phyloP scores from a whole-genome alignment of 2,888 invertebrate genomes.

The Leptopilina syphax region DNA sequence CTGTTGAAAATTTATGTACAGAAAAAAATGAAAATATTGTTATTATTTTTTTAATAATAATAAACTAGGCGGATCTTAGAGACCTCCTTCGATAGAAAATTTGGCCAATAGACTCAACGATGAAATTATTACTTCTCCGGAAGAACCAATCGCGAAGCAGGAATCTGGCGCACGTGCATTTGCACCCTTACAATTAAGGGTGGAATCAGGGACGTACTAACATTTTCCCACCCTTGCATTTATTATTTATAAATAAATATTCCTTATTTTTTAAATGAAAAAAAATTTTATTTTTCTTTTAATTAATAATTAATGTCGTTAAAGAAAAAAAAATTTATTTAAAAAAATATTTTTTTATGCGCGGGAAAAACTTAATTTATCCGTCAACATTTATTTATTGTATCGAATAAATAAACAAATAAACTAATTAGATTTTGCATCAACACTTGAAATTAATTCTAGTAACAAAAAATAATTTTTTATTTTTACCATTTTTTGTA shows the following conservation, averaged over 20 bases:
- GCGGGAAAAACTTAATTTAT: no score
- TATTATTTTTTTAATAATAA: slow-evolving; percentile 8
- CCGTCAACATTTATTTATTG: no score
- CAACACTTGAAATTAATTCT: no score
- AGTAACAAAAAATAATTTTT: no score
- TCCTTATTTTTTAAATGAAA: background rate
- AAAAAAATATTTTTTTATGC: background rate
- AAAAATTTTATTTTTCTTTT: no score
- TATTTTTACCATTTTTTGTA: no score
- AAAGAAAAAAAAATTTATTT: background rate
- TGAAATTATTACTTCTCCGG: slow-evolving; percentile 18
- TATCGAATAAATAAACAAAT: no score
- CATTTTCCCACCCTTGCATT: background rate
- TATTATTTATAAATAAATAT: background rate
- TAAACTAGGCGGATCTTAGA: background rate
- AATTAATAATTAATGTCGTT: background rate
- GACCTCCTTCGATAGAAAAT: background rate
- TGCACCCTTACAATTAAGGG: slow-evolving; percentile 5
- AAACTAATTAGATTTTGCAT: no score
- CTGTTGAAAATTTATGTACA: no score
- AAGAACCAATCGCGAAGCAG: slow-evolving; percentile 5
- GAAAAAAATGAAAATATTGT: background rate
- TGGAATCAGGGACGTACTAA: slow-evolving; percentile 2
- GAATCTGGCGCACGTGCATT: slow-evolving; percentile 25
- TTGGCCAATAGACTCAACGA: background rate